phyloP scores from a whole-genome alignment of 2,113 vertebrate species.

The Aspiorhynchus laticeps region DNA sequence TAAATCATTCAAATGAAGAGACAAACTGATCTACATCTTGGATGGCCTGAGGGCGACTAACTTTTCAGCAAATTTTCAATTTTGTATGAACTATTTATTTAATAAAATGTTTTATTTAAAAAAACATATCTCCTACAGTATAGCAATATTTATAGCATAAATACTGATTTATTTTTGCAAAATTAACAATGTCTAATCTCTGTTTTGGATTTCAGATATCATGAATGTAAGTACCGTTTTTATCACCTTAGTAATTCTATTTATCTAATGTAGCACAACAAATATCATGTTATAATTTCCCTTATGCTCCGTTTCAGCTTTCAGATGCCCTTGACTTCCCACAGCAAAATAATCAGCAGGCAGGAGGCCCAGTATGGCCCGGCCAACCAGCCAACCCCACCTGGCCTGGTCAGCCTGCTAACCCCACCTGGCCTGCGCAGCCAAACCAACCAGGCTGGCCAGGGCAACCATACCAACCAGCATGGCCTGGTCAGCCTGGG shows the following conservation, averaged over 20 bases:
- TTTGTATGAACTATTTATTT: too few species aligned
- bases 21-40: too few species aligned
- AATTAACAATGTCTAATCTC: conserved; percentile 1
- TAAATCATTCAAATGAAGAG: too few species aligned
- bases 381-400: conserved; percentile 44
- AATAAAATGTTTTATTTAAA: neutral
- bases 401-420: conserved; percentile 33
- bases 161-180: too few species aligned
- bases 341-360: conserved; percentile 29
- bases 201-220: conserved; percentile 47
- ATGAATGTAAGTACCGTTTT: conserved; percentile 60
- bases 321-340: conserved; percentile 54
- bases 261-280: neutral
- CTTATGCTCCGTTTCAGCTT: conserved; percentile 39
- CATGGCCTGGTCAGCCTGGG: conserved; percentile 20
- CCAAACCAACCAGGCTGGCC: conserved; percentile 44
- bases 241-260: conserved; percentile 1
- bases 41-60: too few species aligned
- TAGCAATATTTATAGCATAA: too few species aligned
- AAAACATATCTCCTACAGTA: neutral
- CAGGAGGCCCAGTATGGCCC: conserved; percentile 46
- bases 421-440: conserved; percentile 31
- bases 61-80: too few species aligned
- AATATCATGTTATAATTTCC: neutral
- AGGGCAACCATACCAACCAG: conserved; percentile 25